Base-by-base conservation (phyloP, 2,888 invertebrate genomes). In the Apamea sordens region DNA sequence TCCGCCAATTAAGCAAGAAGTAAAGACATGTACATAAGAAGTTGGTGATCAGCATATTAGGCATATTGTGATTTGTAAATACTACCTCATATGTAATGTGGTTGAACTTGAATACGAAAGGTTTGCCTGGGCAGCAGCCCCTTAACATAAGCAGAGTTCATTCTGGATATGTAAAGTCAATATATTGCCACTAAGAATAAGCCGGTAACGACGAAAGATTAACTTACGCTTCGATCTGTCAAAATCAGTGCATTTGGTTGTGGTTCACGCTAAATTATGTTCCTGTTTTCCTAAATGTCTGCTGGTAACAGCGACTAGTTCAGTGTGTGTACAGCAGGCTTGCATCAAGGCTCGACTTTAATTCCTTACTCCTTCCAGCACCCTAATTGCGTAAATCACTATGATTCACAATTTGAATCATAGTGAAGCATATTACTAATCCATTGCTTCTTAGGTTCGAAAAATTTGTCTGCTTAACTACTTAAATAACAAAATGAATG, bases 1-100 rank as follows among this genome's bases (percentile, higher is more conserved):
- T 65, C 73, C n/a, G 50, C 3, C 18, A 79, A 67, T 73, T 80
- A 13, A 47, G 67, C 53, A 53, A 61, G 18, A 81, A 53, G 81
- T 80, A 80, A 53, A 68, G 53, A 36, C 53, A 11, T 68, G n/a
- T 44, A 18, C 15, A 28, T 44, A 68, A 18, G 15, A 53, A 11
- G 18, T 41, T 56, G 8, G 13, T 47, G n/a, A 28, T 36, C n/a
- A 71, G 53, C 41, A 6, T 41, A 74, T 53, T 24, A 56, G 0
- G 10, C 32, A 73, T 11, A 74, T 41, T 74, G 36, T 50, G 36
- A 69, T 53, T 44, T 65, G 5, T n/a, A 13, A 44, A 6, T 28
- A 41, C 15, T 32, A 41, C 18, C 13, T 64, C 41, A 6, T 13
- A n/a, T 36, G 32, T 41, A 28, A 50, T 50, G 36, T 41, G 13